Evolutionary conservation across 2,888 invertebrate genomes (phyloP).

Genomic region (Coelinius sp.): DNA sequence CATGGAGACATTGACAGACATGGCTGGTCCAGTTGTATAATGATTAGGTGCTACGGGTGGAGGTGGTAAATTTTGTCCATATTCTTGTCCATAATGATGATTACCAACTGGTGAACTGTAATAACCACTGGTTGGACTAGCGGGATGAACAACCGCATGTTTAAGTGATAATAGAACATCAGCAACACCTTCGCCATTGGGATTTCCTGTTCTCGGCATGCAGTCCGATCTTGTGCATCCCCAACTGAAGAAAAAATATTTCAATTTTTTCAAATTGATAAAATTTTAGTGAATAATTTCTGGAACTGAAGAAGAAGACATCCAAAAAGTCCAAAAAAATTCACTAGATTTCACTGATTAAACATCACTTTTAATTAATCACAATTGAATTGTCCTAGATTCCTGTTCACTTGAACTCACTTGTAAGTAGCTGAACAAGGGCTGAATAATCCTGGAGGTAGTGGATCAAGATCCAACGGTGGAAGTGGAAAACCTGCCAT

Average conservation of each 20-base stretch:
- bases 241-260: slow-evolving; percentile 56
- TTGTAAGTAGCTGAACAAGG: slow-evolving; percentile 85
- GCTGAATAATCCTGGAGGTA: slow-evolving; percentile 90
- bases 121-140: slow-evolving; percentile 70
- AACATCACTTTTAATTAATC: too few relatives aligned
- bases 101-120: slow-evolving; percentile 63
- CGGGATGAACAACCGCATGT: slow-evolving; percentile 89
- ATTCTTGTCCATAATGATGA: slow-evolving; percentile 65
- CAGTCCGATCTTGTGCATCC: slow-evolving; percentile 67
- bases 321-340: too few relatives aligned
- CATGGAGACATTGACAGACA: slow-evolving; percentile 98
- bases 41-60: slow-evolving; percentile 72
- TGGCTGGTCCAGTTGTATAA: slow-evolving; percentile 79
- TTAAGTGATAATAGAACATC: slow-evolving; percentile 90
- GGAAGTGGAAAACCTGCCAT: slow-evolving; percentile 90
- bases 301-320: too few relatives aligned
- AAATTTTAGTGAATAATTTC: too few relatives aligned
- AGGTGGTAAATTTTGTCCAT: slow-evolving; percentile 63
- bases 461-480: slow-evolving; percentile 86
- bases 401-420: slow-evolving; percentile 71
- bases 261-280: not conserved
- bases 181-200: slow-evolving; percentile 83
- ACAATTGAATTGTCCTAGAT: too few relatives aligned
- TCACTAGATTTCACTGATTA: too few relatives aligned
- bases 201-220: slow-evolving; percentile 73